Conservation (phyloP, 2,888 invertebrate genomes). For the Zootermopsis nevadensis region DNA sequence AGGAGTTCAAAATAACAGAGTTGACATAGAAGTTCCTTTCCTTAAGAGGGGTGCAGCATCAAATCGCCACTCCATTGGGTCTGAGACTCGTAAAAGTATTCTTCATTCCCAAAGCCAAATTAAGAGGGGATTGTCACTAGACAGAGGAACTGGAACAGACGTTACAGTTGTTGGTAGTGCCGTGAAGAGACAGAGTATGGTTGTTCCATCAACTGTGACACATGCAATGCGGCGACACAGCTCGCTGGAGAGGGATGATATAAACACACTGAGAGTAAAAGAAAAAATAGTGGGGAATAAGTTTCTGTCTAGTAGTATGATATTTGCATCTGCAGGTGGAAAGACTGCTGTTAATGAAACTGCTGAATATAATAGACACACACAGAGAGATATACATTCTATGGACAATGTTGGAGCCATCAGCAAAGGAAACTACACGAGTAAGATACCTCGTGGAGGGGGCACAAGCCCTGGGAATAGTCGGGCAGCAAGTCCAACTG, state of each 20-base stretch:
- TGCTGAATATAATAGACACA: background rate
- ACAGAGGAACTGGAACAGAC: conserved; percentile 15
- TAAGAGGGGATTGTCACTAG: conserved; percentile 20
- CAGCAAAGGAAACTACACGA: background rate
- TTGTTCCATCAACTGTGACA: background rate
- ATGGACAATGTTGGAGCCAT: background rate
- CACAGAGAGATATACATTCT: conserved; percentile 10
- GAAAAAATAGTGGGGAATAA: background rate
- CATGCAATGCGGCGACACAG: conserved; percentile 22
- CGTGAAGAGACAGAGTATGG: conserved; percentile 7
- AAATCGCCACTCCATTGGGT: conserved; percentile 21
- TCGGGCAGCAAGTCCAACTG: conserved; percentile 38
- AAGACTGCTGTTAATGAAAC: background rate
- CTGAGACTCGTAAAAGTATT: background rate
- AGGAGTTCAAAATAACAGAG: background rate
- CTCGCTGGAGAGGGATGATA: conserved; percentile 32
- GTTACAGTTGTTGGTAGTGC: background rate
- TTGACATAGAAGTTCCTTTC: background rate
- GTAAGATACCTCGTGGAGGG: conserved; percentile 39
- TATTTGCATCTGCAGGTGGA: background rate
- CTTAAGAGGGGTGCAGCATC: conserved; percentile 4
- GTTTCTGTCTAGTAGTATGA: background rate
- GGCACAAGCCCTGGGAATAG: conserved; percentile 35
- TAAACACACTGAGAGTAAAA: background rate
- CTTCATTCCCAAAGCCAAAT: conserved; percentile 2